Conservation (phyloP, 2,888 invertebrate genomes). For the Nomada lathburiana region DNA sequence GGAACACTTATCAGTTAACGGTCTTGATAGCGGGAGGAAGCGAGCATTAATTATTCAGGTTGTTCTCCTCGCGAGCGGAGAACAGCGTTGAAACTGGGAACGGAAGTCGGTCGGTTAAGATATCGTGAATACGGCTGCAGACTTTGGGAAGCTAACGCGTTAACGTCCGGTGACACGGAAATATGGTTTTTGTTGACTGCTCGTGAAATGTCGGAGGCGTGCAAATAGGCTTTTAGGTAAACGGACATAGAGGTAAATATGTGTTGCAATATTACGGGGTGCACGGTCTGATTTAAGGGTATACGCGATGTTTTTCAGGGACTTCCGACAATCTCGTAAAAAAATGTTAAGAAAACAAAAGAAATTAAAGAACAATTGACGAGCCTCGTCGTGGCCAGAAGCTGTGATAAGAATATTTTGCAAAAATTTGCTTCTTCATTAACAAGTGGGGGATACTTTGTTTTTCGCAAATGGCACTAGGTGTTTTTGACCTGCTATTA, state of each 20-base stretch:
- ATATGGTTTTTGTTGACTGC: too few relatives aligned
- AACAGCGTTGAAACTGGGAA: neutral
- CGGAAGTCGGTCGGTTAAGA: neutral
- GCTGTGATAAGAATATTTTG: neutral
- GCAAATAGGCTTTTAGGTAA: too few relatives aligned
- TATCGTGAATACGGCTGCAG: too few relatives aligned
- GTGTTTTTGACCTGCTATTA: neutral
- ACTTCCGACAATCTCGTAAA: too few relatives aligned
- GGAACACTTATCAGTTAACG: conserved; percentile 2
- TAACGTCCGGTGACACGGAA: too few relatives aligned
- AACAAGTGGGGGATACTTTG: neutral
- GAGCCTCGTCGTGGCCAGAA: neutral
- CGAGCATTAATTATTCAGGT: neutral
- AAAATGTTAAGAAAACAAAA: neutral
- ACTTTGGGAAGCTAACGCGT: too few relatives aligned
- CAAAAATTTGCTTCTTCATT: neutral
- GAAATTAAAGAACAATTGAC: neutral
- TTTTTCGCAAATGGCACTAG: neutral
- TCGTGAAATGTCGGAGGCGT: too few relatives aligned
- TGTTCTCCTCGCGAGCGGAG: neutral
- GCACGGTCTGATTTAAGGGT: neutral
- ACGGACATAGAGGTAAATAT: too few relatives aligned
- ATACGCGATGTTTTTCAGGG: too few relatives aligned
- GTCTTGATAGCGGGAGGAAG: neutral
- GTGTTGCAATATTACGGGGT: neutral